Evolutionary conservation across 2,888 invertebrate genomes (phyloP).

Genomic region (Acronicta aceris): DNA sequence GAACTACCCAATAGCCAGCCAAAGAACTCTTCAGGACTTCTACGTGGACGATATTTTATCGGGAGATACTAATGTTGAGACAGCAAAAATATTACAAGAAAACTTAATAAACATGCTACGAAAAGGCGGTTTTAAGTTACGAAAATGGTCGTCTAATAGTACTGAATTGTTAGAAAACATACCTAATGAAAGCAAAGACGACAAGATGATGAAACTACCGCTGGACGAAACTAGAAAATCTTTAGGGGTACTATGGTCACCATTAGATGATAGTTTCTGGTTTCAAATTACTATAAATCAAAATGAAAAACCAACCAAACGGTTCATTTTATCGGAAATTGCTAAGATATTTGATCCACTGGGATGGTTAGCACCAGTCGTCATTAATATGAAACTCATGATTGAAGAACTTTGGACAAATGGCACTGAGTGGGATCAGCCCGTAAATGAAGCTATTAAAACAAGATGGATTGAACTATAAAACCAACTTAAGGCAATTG

Average conservation of each 20-base stretch:
- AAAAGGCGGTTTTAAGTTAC: constrained; percentile 8
- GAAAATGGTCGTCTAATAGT: constrained; percentile 21
- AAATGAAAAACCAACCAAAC: neutral
- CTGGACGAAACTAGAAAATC: constrained; percentile 19
- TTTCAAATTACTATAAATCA: constrained; percentile 1
- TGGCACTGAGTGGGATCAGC: constrained; percentile 9
- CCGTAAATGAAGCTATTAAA: neutral
- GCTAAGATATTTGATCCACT: constrained; percentile 14
- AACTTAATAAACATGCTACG: constrained; percentile 6
- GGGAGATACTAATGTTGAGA: neutral
- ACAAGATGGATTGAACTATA: constrained; percentile 10
- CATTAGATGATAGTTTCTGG: neutral
- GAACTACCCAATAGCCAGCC: constrained; percentile 3
- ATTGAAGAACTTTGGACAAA: constrained; percentile 19
- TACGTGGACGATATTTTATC: constrained; percentile 16
- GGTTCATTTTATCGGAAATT: too few species aligned
- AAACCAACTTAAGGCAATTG: constrained; percentile 2
- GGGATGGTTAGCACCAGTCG: constrained; percentile 5
- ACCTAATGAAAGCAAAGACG: constrained; percentile 1
- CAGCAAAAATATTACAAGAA: constrained; percentile 1
- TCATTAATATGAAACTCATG: constrained; percentile 10
- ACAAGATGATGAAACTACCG: constrained; percentile 13
- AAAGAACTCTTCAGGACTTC: neutral
- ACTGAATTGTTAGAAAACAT: neutral
- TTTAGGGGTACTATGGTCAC: constrained; percentile 12